Conservation (phyloP, 2,888 invertebrate species). For the Microctonus hyperodae region DNA sequence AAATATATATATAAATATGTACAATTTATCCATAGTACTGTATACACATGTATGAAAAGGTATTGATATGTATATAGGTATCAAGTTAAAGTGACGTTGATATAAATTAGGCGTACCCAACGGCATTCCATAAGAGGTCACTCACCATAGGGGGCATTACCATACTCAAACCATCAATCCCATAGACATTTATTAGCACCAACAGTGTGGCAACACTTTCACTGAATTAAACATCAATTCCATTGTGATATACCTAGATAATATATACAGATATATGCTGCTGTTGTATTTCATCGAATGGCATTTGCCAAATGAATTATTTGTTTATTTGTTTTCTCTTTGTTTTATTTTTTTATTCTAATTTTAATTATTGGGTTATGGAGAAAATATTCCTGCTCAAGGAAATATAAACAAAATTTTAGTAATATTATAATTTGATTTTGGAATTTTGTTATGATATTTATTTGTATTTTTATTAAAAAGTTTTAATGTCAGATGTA, state of each 20-base stretch:
- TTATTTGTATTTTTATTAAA: too few species aligned
- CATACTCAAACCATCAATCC: slow-evolving; percentile 39
- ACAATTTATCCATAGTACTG: not conserved
- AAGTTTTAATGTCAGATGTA: too few species aligned
- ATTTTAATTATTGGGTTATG: too few species aligned
- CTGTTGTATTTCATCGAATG: slow-evolving; percentile 8
- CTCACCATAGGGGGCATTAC: slow-evolving; percentile 51
- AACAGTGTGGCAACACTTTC: slow-evolving; percentile 50
- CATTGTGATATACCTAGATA: slow-evolving; percentile 41
- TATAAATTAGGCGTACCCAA: slow-evolving; percentile 28
- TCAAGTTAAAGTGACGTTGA: slow-evolving; percentile 12
- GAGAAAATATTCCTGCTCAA: too few species aligned
- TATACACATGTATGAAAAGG: not conserved
- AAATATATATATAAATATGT: too few species aligned
- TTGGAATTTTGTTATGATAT: too few species aligned
- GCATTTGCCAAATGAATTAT: not conserved
- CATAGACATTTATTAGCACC: slow-evolving; percentile 38
- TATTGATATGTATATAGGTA: not conserved
- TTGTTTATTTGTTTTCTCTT: not conserved
- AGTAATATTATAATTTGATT: too few species aligned
- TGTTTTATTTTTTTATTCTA: not conserved
- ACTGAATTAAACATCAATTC: slow-evolving; percentile 43
- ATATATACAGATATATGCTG: slow-evolving; percentile 9
- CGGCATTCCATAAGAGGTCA: slow-evolving; percentile 43
- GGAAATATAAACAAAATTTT: too few species aligned